These are phyloP conservation scores for Acronicta aceris DNA, from an alignment of 2,888 invertebrate genomes.

Conservation along the genomic window DNA sequence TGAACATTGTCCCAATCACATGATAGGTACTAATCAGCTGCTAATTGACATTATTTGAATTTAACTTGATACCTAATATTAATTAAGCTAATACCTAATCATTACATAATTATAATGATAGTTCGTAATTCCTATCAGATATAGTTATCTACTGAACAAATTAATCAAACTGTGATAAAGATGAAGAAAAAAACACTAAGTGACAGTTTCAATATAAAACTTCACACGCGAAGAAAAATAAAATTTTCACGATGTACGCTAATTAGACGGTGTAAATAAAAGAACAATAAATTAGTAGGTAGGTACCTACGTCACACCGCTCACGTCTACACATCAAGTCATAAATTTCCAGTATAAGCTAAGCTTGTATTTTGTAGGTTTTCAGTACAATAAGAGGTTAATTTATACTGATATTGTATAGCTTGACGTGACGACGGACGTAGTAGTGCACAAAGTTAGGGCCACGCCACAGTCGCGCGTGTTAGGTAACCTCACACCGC, in stretches of 20 bases:
- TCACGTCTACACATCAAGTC: too few species aligned
- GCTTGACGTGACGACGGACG: not conserved
- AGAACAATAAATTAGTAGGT: slow-evolving; percentile 33
- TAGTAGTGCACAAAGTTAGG: slow-evolving; percentile 48
- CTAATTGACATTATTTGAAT: too few species aligned
- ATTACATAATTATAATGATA: slow-evolving; percentile 12
- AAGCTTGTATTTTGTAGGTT: too few species aligned
- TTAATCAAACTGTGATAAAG: not conserved
- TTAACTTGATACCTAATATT: slow-evolving; percentile 28
- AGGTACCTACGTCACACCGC: too few species aligned
- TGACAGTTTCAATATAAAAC: too few species aligned
- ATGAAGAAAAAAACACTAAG: too few species aligned
- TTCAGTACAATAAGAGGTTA: too few species aligned
- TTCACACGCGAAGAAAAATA: too few species aligned
- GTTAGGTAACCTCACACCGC: slow-evolving; percentile 33
- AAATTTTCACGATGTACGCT: slow-evolving; percentile 6
- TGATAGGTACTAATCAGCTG: slow-evolving; percentile 47
- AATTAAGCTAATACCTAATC: not conserved
- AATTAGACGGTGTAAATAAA: slow-evolving; percentile 30
- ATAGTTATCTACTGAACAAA: not conserved
- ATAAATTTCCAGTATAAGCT: too few species aligned
- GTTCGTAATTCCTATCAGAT: slow-evolving; percentile 2
- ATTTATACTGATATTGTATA: too few species aligned
- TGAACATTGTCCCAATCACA: slow-evolving; percentile 32
- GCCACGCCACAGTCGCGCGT: slow-evolving; percentile 21